Evolutionary conservation across 2,113 vertebrate species (phyloP).

Genomic region (Pygoscelis adeliae): DNA sequence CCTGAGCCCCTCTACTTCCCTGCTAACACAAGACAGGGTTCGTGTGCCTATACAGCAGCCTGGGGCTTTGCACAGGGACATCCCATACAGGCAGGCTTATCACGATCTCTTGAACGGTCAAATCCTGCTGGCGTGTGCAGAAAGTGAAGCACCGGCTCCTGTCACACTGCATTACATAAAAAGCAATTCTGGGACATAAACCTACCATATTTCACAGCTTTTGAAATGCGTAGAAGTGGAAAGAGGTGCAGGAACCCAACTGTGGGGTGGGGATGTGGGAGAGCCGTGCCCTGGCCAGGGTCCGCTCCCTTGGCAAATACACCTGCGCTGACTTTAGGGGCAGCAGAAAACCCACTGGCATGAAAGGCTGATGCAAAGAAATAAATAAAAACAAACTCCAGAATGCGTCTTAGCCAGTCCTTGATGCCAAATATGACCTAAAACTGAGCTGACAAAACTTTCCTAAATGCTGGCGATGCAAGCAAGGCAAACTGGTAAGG

Average conservation of each 20-base stretch:
- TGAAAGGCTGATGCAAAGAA: background rate
- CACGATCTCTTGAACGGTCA: fast-evolving
- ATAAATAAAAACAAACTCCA: background rate
- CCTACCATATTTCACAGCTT: background rate
- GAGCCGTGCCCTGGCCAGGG: background rate
- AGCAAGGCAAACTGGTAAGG: background rate
- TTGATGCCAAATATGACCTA: background rate
- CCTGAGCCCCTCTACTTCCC: background rate
- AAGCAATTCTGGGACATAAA: fast-evolving
- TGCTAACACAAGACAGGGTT: fast-evolving
- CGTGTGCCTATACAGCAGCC: fast-evolving
- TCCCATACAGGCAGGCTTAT: background rate
- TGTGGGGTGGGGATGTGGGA: background rate
- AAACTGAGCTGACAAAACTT: background rate
- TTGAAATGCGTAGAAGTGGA: background rate
- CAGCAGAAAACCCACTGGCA: background rate
- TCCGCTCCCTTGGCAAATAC: fast-evolving
- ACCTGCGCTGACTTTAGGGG: background rate
- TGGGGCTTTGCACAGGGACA: background rate
- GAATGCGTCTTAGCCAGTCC: too few species aligned
- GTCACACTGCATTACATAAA: fast-evolving
- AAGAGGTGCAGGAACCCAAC: fast-evolving
- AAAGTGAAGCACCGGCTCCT: background rate
- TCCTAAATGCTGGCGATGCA: background rate
- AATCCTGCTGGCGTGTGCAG: fast-evolving